phyloP scores from a whole-genome alignment of 2,113 vertebrate species.

The Oreocharis arfaki region DNA sequence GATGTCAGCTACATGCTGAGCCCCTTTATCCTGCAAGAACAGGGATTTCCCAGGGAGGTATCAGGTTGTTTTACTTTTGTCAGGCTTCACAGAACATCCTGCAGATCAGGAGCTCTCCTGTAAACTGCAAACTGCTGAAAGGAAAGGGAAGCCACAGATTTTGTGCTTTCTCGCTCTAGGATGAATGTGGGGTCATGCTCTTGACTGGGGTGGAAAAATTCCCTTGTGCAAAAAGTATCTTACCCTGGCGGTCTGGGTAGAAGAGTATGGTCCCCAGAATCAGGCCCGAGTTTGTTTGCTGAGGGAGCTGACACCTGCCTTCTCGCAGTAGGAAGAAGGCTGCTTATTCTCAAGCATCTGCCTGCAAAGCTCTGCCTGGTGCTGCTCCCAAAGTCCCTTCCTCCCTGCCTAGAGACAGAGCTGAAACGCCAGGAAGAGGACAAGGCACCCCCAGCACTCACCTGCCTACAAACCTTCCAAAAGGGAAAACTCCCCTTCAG shows the following conservation, averaged over 20 bases:
- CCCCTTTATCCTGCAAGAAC: background rate
- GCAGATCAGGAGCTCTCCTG: background rate
- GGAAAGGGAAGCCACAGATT: background rate
- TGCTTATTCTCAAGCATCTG: background rate
- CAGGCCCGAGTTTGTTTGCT: background rate
- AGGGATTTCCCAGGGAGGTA: background rate
- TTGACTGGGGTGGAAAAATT: background rate
- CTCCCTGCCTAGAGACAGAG: background rate
- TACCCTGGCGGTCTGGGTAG: background rate
- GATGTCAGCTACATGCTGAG: background rate
- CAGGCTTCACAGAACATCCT: background rate
- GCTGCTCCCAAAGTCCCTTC: background rate
- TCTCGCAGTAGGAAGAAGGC: background rate
- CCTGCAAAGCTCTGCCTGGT: background rate
- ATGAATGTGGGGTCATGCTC: background rate
- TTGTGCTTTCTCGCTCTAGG: background rate
- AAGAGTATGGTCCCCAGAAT: background rate
- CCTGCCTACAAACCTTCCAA: background rate
- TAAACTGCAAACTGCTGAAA: background rate
- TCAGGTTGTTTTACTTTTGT: background rate
- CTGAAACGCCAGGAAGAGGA: background rate
- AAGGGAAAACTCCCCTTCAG: background rate
- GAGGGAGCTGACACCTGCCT: background rate
- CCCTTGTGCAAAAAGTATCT: background rate
- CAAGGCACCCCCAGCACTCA: background rate